These are phyloP conservation scores for Bos javanicus DNA, from an alignment of 2,113 vertebrate species.

Conservation along the genomic window DNA sequence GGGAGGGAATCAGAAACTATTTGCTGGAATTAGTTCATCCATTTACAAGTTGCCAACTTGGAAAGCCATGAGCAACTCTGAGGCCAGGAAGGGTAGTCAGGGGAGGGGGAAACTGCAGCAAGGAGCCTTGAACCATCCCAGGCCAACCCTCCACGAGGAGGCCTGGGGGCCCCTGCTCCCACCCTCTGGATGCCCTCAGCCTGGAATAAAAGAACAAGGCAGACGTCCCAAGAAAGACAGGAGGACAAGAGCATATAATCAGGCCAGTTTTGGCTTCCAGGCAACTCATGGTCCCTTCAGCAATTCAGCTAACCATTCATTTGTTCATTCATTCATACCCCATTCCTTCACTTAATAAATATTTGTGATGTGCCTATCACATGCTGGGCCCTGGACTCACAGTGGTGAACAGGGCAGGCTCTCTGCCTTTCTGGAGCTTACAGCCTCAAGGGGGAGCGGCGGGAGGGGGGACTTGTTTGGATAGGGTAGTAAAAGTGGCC, in stretches of 20 bases:
- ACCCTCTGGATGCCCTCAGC: background rate
- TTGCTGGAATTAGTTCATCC: conserved; percentile 29
- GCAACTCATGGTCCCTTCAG: background rate
- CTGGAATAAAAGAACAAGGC: background rate
- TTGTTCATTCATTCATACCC: background rate
- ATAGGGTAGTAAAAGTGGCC: background rate
- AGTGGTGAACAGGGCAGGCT: background rate
- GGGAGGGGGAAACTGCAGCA: background rate
- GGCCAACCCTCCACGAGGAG: background rate
- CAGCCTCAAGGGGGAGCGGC: background rate
- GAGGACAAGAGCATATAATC: background rate
- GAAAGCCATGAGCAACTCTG: conserved; percentile 1
- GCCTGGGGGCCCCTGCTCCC: background rate
- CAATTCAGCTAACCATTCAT: background rate
- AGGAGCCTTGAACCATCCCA: background rate
- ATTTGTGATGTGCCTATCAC: background rate
- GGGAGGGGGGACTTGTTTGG: background rate
- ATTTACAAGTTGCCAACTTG: conserved; percentile 37
- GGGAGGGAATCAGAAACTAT: background rate
- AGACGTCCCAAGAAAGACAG: background rate
- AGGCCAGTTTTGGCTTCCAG: background rate
- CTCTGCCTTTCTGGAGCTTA: background rate
- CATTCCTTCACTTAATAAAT: background rate
- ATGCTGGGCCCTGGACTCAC: background rate
- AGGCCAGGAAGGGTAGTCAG: background rate